phyloP scores from a whole-genome alignment of 2,113 vertebrate species.

The Chaenogobius annularis region DNA sequence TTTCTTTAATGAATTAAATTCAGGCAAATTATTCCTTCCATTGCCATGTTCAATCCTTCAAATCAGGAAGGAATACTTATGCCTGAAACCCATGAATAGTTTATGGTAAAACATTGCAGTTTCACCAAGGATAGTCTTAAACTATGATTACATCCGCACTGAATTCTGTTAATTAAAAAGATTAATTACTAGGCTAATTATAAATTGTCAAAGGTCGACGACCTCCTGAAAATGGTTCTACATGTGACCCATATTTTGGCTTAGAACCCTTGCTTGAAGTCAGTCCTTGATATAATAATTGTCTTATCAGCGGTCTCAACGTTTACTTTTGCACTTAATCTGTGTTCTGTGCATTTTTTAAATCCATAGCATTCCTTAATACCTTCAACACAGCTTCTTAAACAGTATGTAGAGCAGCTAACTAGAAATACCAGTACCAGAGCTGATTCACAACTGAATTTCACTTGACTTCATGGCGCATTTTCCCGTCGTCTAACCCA shows the following conservation, averaged over 20 bases:
- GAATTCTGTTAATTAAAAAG: background rate
- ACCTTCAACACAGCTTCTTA: background rate
- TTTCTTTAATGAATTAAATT: no score
- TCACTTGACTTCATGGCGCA: conserved; percentile 59
- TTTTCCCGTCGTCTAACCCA: conserved; percentile 26
- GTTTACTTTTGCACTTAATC: background rate
- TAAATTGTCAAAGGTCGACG: no score
- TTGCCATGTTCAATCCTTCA: no score
- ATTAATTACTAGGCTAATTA: background rate
- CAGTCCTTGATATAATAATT: background rate
- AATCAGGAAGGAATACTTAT: no score
- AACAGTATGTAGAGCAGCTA: conserved; percentile 20
- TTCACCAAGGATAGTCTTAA: no score
- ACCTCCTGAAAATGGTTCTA: no score
- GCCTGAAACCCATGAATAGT: no score
- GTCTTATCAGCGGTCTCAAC: background rate
- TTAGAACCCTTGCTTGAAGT: no score
- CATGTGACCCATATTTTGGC: no score
- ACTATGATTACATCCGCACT: background rate
- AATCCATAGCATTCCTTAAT: background rate
- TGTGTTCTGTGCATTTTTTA: background rate
- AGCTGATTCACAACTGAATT: conserved; percentile 57
- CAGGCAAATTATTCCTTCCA: no score
- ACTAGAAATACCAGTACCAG: conserved; percentile 55
- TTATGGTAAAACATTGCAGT: no score